Evolutionary conservation across 2,888 invertebrate genomes (phyloP).

Genomic region (Anticlea derivata): DNA sequence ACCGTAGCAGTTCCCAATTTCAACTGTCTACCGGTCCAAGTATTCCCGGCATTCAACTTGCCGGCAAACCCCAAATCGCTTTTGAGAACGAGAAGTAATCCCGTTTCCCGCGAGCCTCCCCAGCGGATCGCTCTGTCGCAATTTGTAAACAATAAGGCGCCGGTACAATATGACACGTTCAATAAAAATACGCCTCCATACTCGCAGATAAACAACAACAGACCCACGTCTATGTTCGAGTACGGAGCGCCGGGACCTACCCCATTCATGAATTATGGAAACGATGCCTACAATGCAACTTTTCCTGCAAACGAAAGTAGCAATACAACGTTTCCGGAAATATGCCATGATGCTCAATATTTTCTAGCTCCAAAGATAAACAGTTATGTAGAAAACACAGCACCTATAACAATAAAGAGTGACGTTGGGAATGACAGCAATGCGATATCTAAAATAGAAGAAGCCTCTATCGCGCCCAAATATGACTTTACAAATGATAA

Average conservation of each 20-base stretch:
- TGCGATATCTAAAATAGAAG: conserved; percentile 1
- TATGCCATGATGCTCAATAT: conserved; percentile 61
- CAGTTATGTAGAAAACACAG: conserved; percentile 33
- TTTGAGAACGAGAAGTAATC: conserved; percentile 68
- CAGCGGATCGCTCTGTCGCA: conserved; percentile 41
- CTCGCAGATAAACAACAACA: conserved; percentile 53
- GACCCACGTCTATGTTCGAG: conserved; percentile 55
- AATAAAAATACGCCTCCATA: conserved; percentile 47
- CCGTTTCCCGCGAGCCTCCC: conserved; percentile 54
- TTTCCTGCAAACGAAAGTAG: conserved; percentile 48
- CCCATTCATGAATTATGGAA: conserved; percentile 48
- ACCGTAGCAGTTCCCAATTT: conserved; percentile 72
- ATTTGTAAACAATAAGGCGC: conserved; percentile 46
- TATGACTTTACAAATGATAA: conserved; percentile 13
- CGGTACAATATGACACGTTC: conserved; percentile 44
- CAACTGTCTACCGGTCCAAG: conserved; percentile 78
- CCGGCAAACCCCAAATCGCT: conserved; percentile 87
- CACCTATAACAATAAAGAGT: conserved; percentile 27
- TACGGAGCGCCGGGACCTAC: conserved; percentile 42
- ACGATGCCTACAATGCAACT: conserved; percentile 43
- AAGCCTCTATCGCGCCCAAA: neutral
- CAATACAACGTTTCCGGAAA: conserved; percentile 53
- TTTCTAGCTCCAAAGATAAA: conserved; percentile 44
- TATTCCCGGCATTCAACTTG: conserved; percentile 86
- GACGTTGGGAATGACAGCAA: conserved; percentile 26